Evolutionary conservation across 1,140 invertebrate species (phyloP).

Genomic region (Solenopsis invicta): DNA sequence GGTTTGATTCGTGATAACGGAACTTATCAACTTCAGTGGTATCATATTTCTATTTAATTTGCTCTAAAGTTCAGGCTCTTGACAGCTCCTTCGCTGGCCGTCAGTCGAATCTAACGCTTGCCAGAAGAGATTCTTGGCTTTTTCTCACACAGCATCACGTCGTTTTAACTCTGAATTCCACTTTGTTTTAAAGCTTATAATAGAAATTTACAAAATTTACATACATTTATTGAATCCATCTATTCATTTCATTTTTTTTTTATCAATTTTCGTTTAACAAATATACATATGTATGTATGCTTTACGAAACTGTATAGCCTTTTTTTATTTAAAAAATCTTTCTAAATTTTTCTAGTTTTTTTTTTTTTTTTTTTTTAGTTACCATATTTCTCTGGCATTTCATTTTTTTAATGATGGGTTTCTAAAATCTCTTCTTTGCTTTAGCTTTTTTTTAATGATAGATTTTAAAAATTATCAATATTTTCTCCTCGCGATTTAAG

Average conservation of each 20-base stretch:
- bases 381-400: background rate
- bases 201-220: background rate
- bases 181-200: background rate
- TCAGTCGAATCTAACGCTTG: background rate
- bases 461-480: background rate
- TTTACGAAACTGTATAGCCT: no score
- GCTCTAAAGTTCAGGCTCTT: background rate
- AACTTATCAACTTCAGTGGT: background rate
- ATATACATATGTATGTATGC: no score
- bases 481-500: background rate
- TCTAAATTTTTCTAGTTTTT: background rate
- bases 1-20: background rate
- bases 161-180: background rate
- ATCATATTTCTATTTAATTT: constrained; percentile 30
- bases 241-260: no score
- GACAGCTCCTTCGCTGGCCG: background rate
- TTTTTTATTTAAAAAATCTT: background rate
- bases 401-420: no score
- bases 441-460: background rate
- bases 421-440: no score
- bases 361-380: background rate
- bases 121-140: background rate
- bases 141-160: background rate
- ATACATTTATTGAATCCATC: background rate
- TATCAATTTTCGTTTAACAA: no score